phyloP scores from a whole-genome alignment of 2,797 vertebrate genomes.

The Melanotaenia parkinsoni region DNA sequence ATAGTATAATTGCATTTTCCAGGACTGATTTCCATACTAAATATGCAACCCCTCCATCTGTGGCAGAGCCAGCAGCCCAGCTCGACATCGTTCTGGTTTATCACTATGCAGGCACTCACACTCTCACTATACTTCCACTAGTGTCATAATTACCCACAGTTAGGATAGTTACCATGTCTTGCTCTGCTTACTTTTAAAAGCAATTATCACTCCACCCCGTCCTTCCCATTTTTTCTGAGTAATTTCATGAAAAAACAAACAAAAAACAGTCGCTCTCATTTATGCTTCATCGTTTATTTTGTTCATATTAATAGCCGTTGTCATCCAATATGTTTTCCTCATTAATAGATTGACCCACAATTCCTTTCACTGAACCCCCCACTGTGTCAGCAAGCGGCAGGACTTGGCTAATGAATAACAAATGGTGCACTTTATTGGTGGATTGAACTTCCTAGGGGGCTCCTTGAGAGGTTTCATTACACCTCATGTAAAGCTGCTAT shows the following conservation, averaged over 20 bases:
- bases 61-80: constrained; percentile 47
- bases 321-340: constrained; percentile 47
- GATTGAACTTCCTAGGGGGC: constrained; percentile 25
- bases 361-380: constrained; percentile 27
- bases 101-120: constrained; percentile 55
- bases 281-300: constrained; percentile 45
- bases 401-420: constrained; percentile 50
- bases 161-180: constrained; percentile 33
- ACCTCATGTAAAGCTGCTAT: constrained; percentile 28
- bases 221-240: constrained; percentile 6
- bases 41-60: constrained; percentile 60
- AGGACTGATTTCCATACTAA: constrained; percentile 72
- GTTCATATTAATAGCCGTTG: constrained; percentile 31
- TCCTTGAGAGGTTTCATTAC: constrained; percentile 35
- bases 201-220: constrained; percentile 1
- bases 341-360: constrained; percentile 52
- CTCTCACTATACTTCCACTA: constrained; percentile 42
- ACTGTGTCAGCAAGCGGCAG: constrained; percentile 42
- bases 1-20: constrained; percentile 69
- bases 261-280: neutral
- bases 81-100: constrained; percentile 59
- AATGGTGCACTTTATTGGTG: constrained; percentile 38
- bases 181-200: constrained; percentile 52
- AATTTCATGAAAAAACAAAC: constrained; percentile 24
- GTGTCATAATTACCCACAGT: constrained; percentile 54